Evolutionary conservation across 92 coral and sea anemone species (phyloP).

Genomic region (Scolanthus callimorphus): DNA sequence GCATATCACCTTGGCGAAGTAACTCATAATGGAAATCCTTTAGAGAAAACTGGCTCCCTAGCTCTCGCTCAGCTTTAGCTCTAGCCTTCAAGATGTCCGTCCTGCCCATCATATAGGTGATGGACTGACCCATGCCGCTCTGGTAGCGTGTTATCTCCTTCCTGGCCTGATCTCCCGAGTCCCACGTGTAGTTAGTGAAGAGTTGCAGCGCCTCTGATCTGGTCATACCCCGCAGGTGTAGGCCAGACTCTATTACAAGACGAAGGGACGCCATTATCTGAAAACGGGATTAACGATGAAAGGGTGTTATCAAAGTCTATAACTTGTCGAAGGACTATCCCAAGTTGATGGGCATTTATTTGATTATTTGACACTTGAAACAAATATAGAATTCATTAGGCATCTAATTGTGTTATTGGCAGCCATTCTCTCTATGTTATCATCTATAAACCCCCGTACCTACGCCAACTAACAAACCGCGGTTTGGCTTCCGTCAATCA

Average conservation of each 20-base stretch:
- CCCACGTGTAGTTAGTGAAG: slow-evolving; percentile 81
- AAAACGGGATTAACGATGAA: background rate
- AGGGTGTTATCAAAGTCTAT: too few species aligned
- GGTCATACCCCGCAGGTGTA: slow-evolving; percentile 74
- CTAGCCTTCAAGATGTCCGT: slow-evolving; percentile 37
- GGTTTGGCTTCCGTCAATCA: too few species aligned
- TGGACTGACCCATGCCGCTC: slow-evolving; percentile 40
- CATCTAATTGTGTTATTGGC: too few species aligned
- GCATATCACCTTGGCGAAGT: slow-evolving; percentile 56
- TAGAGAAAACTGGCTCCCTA: slow-evolving; percentile 43
- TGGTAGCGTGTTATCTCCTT: slow-evolving; percentile 49
- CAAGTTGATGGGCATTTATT: too few species aligned
- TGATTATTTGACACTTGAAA: too few species aligned
- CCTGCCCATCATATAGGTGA: slow-evolving; percentile 55
- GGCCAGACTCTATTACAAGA: slow-evolving; percentile 78
- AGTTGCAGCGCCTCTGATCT: slow-evolving; percentile 53
- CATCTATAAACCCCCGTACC: too few species aligned
- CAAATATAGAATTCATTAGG: too few species aligned
- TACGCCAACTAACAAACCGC: too few species aligned
- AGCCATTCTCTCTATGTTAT: too few species aligned
- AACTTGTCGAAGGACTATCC: too few species aligned
- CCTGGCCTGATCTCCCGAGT: slow-evolving; percentile 65
- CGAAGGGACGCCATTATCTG: slow-evolving; percentile 89
- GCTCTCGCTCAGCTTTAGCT: slow-evolving; percentile 33
- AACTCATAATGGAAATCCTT: slow-evolving; percentile 60